Evolutionary conservation across 2,113 vertebrate species (phyloP).

Genomic region (Gopherus flavomarginatus): DNA sequence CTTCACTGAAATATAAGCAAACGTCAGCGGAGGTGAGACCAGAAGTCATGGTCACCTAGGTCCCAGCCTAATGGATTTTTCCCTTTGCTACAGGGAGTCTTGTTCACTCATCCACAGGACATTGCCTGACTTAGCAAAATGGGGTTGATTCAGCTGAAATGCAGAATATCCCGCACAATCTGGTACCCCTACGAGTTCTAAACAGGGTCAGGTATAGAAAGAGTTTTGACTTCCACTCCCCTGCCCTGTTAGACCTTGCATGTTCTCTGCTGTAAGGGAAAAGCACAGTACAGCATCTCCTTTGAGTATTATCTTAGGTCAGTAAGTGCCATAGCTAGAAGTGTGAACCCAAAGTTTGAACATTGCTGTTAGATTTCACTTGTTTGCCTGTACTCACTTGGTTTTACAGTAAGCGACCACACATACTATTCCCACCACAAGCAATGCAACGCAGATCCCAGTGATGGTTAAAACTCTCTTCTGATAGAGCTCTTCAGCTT

Average conservation of each 20-base stretch:
- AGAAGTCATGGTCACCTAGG: not conserved
- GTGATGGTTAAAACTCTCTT: slow-evolving; percentile 99
- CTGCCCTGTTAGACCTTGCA: not conserved
- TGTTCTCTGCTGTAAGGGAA: not conserved
- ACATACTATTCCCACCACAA: slow-evolving; percentile 97
- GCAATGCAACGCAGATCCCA: slow-evolving; percentile 96
- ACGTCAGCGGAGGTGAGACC: not conserved
- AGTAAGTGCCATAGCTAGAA: not conserved
- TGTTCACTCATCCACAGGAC: not conserved
- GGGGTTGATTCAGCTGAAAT: not conserved
- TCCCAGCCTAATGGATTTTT: not conserved
- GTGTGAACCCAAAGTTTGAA: not conserved
- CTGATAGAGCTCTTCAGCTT: slow-evolving; percentile 98
- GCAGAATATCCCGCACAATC: not conserved
- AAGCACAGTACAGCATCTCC: not conserved
- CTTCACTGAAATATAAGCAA: fast-evolving
- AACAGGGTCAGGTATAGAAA: not conserved
- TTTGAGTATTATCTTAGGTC: not conserved
- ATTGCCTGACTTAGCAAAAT: not conserved
- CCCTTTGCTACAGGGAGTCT: not conserved
- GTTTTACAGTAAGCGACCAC: slow-evolving; percentile 99
- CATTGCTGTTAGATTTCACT: not conserved
- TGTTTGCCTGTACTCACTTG: slow-evolving; percentile 88
- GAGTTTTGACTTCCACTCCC: not conserved
- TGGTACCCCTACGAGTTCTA: too few relatives aligned